Evolutionary conservation across 2,888 invertebrate genomes (phyloP).

Genomic region (Palloptera scutellata): DNA sequence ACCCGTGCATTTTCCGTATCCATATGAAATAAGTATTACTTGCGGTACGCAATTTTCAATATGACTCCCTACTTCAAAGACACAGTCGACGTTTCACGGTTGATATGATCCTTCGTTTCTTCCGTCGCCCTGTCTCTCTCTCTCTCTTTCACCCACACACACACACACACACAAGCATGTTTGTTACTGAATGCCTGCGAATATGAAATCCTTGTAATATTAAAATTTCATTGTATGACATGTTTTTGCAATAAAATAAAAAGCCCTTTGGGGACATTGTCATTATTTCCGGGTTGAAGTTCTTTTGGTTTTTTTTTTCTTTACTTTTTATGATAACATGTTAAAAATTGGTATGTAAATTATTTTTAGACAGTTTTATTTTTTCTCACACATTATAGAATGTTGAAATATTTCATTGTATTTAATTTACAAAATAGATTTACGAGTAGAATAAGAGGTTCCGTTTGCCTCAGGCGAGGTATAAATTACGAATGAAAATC

Average conservation of each 20-base stretch:
- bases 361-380: slow-evolving; percentile 14
- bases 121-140: not conserved
- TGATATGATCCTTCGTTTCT: too few relatives aligned
- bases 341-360: slow-evolving; percentile 13
- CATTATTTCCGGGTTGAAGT: slow-evolving; percentile 3
- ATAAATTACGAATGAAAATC: too few relatives aligned
- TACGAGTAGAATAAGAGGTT: not conserved
- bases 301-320: not conserved
- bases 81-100: too few relatives aligned
- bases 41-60: slow-evolving; percentile 12
- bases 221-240: slow-evolving; percentile 18
- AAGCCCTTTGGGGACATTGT: slow-evolving; percentile 19
- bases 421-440: slow-evolving; percentile 22
- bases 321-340: not conserved
- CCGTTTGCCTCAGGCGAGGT: not conserved
- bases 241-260: slow-evolving; percentile 20
- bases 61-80: not conserved
- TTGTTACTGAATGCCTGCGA: not conserved
- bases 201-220: slow-evolving; percentile 17
- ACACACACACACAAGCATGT: not conserved
- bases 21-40: slow-evolving; percentile 9
- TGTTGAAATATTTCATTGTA: slow-evolving; percentile 11
- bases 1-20: slow-evolving; percentile 8
- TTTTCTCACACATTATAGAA: not conserved
- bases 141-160: not conserved